Base-by-base conservation (phyloP, 1,140 invertebrate genomes). In the Trypoxylus dichotomus region DNA sequence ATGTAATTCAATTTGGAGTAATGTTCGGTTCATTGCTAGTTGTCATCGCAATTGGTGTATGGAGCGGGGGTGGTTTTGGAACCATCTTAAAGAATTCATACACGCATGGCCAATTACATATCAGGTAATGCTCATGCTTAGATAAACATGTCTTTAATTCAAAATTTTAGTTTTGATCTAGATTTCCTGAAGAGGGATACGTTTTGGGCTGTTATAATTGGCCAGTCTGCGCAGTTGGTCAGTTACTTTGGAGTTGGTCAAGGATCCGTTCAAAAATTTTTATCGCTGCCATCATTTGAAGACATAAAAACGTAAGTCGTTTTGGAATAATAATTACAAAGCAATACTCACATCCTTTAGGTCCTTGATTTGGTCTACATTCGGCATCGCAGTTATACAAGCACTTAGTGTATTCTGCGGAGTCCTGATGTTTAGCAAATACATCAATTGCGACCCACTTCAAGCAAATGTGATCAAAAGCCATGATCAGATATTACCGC, bases 381-480 rank as follows among this genome's bases (percentile, higher is more conserved):
- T 42, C 21, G 79, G 76, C 1, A 73, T 77, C 5, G 68, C 58
- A 47, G 6, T 75, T 2, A 37, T 75, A 21, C 75, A 77, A 75
- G 37, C 76, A 82, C 81, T 78, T 68, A 8, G 79, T 77, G 87
- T 87, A 75, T 89, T 89, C 43, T 90, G 88, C 7, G 93, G 93
- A 21, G 87, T 94, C 19, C 89, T 93, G 1, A 90, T 94, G 78
- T 94, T 90, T 81, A 92, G 92, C 0, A 88, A 90, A 13, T 94
- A 93, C 83, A 85, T 88, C 71, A 87, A 91, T 27, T 94, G 91
- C 82, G 91, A 93, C 84, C 91, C 91, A 5, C 79, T 91, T 2
- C 79, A 79, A 10, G 79, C 85, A 7, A 77, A 86, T 75, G 85
- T 87, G 74, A 79, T 86, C 29, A 79, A 80, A 19, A 84, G 84